phyloP scores from a whole-genome alignment of 2,888 invertebrate species.

The Halocaridina rubra region DNA sequence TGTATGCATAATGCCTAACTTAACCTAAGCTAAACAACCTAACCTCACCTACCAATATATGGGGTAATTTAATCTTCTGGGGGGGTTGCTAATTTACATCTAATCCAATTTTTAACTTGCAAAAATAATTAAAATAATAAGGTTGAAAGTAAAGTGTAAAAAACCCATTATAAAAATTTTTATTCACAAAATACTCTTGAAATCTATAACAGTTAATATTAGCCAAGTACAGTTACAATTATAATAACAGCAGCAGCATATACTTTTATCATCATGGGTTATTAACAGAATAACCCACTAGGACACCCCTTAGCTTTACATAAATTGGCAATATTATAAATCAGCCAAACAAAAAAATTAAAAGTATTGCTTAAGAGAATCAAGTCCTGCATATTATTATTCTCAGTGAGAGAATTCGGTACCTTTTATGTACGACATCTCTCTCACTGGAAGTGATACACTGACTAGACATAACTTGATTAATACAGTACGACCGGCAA shows the following conservation, averaged over 20 bases:
- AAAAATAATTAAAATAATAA: too few species aligned
- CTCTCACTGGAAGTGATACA: constrained; percentile 5
- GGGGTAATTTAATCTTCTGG: too few species aligned
- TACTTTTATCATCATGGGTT: background rate
- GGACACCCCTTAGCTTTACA: background rate
- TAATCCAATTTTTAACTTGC: too few species aligned
- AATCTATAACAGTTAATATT: constrained; percentile 24
- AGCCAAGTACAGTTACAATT: background rate
- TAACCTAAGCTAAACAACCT: too few species aligned
- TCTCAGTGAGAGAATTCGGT: background rate
- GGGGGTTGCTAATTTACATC: too few species aligned
- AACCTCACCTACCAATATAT: too few species aligned
- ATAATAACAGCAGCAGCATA: background rate
- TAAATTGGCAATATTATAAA: background rate
- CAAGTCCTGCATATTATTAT: background rate
- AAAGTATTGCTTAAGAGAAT: constrained; percentile 2
- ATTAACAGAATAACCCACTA: background rate
- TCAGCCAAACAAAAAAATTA: background rate
- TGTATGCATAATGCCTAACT: too few species aligned
- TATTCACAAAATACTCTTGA: constrained; percentile 49
- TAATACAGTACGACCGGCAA: constrained; percentile 5
- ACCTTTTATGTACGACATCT: background rate
- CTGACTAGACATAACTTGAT: constrained; percentile 36
- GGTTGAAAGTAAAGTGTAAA: too few species aligned
- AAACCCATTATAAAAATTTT: constrained; percentile 22